A percentile compares a stretch with the other conserved stretches of the same genome.
phyloP scores from a whole-genome alignment of 2,888 invertebrate species.

The Oxyscelio sp. region DNA sequence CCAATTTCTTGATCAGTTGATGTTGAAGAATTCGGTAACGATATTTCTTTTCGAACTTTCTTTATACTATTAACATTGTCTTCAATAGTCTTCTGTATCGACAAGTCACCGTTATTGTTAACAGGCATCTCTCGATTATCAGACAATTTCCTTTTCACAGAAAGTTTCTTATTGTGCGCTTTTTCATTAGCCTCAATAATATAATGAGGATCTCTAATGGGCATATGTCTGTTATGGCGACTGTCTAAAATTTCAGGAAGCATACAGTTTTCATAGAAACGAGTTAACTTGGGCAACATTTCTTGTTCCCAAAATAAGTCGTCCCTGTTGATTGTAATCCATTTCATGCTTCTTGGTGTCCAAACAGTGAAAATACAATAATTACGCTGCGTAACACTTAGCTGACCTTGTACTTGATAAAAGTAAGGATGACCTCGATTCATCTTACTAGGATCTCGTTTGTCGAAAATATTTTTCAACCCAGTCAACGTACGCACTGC shows the following conservation, averaged over 20 bases:
- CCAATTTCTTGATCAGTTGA: too few relatives aligned
- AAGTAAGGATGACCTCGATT: not conserved
- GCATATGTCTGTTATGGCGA: too few relatives aligned
- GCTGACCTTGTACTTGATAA: conserved; percentile 3
- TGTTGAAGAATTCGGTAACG: too few relatives aligned
- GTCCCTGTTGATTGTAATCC: not conserved
- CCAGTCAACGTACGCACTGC: not conserved
- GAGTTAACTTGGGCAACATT: not conserved
- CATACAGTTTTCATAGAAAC: not conserved
- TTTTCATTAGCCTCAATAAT: too few relatives aligned
- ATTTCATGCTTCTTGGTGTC: not conserved
- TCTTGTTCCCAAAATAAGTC: not conserved
- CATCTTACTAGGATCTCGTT: not conserved
- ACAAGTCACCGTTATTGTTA: too few relatives aligned
- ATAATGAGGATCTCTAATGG: too few relatives aligned
- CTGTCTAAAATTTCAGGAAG: conserved; percentile 2
- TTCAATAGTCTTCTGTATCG: too few relatives aligned
- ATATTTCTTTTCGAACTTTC: too few relatives aligned
- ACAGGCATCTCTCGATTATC: too few relatives aligned
- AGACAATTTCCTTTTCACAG: too few relatives aligned
- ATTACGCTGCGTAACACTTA: not conserved
- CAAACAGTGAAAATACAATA: conserved; percentile 1
- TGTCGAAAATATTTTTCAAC: not conserved
- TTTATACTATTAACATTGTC: too few relatives aligned
- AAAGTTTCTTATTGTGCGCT: too few relatives aligned